These are phyloP conservation scores for Pollimyrus isidori DNA, from an alignment of 2,113 vertebrate species.

Conservation along the genomic window DNA sequence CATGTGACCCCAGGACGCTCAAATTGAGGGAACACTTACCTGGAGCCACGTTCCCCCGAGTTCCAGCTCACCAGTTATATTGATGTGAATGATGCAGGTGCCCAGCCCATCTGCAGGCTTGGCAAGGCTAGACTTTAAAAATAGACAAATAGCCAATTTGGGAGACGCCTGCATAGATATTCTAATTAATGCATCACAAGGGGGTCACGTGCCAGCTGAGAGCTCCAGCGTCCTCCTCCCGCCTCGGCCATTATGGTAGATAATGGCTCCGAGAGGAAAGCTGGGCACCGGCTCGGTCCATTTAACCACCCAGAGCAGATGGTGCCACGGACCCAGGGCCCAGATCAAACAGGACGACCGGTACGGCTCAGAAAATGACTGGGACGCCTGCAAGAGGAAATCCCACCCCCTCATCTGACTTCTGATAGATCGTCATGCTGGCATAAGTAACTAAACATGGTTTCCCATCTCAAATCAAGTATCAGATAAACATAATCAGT, in stretches of 20 bases:
- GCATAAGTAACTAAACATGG: not conserved
- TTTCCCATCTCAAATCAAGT: not conserved
- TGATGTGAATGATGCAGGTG: not conserved
- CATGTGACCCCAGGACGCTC: not conserved
- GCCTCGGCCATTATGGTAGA: not conserved
- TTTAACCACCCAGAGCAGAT: not conserved
- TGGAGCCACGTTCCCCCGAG: not conserved
- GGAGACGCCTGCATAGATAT: not conserved
- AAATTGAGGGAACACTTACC: not conserved
- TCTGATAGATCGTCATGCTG: not conserved
- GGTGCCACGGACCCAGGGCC: not conserved
- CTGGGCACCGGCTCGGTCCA: not conserved
- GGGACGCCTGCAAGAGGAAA: not conserved
- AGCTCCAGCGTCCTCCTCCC: not conserved
- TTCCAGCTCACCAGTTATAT: not conserved
- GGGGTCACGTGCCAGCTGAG: not conserved
- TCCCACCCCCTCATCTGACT: not conserved
- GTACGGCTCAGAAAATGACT: not conserved
- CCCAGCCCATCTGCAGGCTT: too few species aligned
- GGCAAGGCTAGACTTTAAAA: not conserved
- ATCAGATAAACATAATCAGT: not conserved
- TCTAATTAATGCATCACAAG: not conserved
- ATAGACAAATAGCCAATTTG: not conserved
- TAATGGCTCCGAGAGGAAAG: not conserved
- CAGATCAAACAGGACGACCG: not conserved